Evolutionary conservation across 2,888 invertebrate species (phyloP).

Genomic region (Prosapia bicincta): DNA sequence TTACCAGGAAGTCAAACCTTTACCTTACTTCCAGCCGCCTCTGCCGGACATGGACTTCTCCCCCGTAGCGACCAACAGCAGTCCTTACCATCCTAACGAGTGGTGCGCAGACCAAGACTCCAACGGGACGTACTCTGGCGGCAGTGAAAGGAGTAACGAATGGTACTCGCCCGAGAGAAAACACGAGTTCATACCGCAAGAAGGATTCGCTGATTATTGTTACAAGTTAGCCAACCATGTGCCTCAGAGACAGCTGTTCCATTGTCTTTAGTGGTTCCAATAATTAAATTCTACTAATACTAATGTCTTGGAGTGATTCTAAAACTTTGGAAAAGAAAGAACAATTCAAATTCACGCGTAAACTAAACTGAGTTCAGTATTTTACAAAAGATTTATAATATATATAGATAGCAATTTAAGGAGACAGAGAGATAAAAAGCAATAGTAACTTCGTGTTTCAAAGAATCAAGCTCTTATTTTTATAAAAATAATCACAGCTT

Average conservation of each 20-base stretch:
- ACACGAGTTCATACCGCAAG: conserved; percentile 1
- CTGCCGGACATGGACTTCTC: background rate
- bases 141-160: conserved; percentile 13
- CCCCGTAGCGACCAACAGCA: conserved; percentile 4
- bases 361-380: too few species aligned
- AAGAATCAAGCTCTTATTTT: too few species aligned
- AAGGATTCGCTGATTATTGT: background rate
- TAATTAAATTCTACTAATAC: too few species aligned
- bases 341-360: too few species aligned
- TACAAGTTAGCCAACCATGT: conserved; percentile 7
- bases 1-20: background rate
- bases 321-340: too few species aligned
- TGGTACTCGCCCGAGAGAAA: conserved; percentile 18
- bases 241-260: conserved; percentile 15
- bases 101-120: conserved; percentile 27
- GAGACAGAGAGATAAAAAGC: too few species aligned
- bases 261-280: background rate
- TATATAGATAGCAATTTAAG: too few species aligned
- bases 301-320: too few species aligned
- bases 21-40: background rate
- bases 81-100: conserved; percentile 3
- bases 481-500: too few species aligned
- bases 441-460: too few species aligned
- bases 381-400: too few species aligned
- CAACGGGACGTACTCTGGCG: conserved; percentile 7